A percentile compares a stretch with the other conserved stretches of the same genome.
phyloP scores from a whole-genome alignment of 2,888 invertebrate genomes.

The Byasa hedistus region DNA sequence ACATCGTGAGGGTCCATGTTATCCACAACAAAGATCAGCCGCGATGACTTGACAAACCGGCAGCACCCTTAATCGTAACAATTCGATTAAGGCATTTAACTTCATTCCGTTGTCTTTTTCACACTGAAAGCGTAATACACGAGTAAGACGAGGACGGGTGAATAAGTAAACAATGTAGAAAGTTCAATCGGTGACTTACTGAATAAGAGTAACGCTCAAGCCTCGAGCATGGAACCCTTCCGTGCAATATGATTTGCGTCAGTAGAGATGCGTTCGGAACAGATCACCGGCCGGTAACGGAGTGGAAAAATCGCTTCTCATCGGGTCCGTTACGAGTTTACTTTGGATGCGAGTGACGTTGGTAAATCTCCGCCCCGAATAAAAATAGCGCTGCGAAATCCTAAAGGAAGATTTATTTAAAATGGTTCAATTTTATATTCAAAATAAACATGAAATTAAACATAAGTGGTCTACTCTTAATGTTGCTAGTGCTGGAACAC shows the following conservation, averaged over 20 bases:
- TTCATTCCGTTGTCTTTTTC: constrained; percentile 31
- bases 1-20: constrained; percentile 39
- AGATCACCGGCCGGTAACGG: constrained; percentile 78
- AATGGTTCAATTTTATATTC: too few species aligned
- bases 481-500: too few species aligned
- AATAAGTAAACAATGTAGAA: constrained; percentile 30
- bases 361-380: constrained; percentile 35
- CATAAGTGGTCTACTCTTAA: too few species aligned
- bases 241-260: constrained; percentile 79
- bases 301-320: constrained; percentile 79
- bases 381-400: constrained; percentile 7
- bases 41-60: constrained; percentile 68
- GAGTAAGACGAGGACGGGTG: constrained; percentile 31
- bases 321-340: constrained; percentile 59
- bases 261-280: constrained; percentile 75
- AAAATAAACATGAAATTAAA: too few species aligned
- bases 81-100: constrained; percentile 30
- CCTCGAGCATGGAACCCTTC: constrained; percentile 74
- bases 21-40: constrained; percentile 63
- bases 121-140: constrained; percentile 13
- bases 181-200: constrained; percentile 36
- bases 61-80: constrained; percentile 29
- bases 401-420: not conserved
- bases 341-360: constrained; percentile 59
- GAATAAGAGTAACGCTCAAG: constrained; percentile 43